Base-by-base conservation (phyloP, 1,140 invertebrate genomes). In the Apis florea region DNA sequence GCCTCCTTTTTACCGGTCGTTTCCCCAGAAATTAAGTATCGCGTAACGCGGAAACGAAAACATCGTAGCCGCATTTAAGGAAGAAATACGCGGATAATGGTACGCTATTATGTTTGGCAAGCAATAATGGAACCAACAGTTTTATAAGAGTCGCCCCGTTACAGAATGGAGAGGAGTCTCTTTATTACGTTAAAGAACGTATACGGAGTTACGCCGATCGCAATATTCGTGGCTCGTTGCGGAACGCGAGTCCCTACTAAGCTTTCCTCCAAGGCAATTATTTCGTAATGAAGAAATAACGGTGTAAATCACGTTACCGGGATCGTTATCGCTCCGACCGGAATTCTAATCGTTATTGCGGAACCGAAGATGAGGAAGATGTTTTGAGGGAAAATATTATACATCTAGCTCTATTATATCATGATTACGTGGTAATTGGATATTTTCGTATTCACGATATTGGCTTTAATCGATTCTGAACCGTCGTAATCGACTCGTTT, bases 51-150 rank as follows among this genome's bases (percentile, higher is more conserved):
- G 3, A 59, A 82, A 70, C 24, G 49, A 49, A 59, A 84, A 61
- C 56, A 53, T 71, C 31, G 69, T n/a, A 4, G 40, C 10, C 24
- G 8, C 19, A 4, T 26, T 40, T 21, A 13, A 76, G 19, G 21
- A 40, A 26, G 24, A 40, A 68, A 40, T 63, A 63, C 26, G 19
- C 13, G 40, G 59, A 56, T 80, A 56, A 73, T 49, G 59, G 61
- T 9, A 15, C 21, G 26, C 49, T 63, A 61, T 67, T 68, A n/a
- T 26, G 47, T 53, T 75, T 47, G 40, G 31, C 66, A 53, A 75
- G 19, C 72, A 67, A 68, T 81, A 81, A 81, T 68, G 63, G 51
- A 54, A 53, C 49, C n/a, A 47, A 19, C 54, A 75, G 31, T 67
- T 75, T 81, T 68, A 67, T 21, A 75, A 49, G 40, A 40, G 53